Evolutionary conservation across 2,113 vertebrate genomes (phyloP).

Genomic region (western clawed frog (Xenopus tropicalis)): DNA sequence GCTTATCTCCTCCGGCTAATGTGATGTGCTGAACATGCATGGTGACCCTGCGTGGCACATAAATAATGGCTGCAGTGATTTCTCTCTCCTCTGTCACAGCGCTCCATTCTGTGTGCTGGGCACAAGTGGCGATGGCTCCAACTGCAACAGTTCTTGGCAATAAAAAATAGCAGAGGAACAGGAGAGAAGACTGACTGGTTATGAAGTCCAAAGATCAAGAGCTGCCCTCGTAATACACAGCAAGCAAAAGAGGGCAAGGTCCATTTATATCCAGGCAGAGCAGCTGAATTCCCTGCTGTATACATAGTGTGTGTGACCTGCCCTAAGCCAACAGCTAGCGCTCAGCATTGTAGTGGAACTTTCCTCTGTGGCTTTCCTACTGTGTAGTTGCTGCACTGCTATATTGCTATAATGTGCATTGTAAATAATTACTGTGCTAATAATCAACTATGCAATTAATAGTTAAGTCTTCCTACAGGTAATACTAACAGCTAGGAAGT

Average conservation of each 20-base stretch:
- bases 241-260: conserved; percentile 61
- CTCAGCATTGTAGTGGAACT: too few relatives aligned
- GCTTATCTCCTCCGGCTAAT: neutral
- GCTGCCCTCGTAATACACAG: conserved; percentile 36
- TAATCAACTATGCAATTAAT: neutral
- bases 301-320: neutral
- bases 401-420: neutral
- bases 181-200: conserved; percentile 52
- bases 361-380: too few relatives aligned
- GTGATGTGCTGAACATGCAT: conserved; percentile 3
- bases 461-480: too few relatives aligned
- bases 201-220: conserved; percentile 72
- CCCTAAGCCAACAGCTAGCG: neutral
- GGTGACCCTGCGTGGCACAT: neutral
- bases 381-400: neutral
- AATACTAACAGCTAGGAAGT: too few relatives aligned
- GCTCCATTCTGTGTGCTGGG: conserved; percentile 33
- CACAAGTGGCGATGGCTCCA: conserved; percentile 48
- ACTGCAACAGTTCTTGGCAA: conserved; percentile 52
- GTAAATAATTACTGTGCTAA: neutral
- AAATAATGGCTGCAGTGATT: conserved; percentile 44
- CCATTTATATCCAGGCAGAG: conserved; percentile 53
- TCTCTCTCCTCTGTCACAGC: conserved; percentile 13
- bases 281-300: conserved; percentile 36
- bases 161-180: conserved; percentile 11